Percentiles rank a stretch among this genome's conserved stretches.
Evolutionary conservation across 1,140 invertebrate species (phyloP).

Genomic region (Polyergus mexicanus): DNA sequence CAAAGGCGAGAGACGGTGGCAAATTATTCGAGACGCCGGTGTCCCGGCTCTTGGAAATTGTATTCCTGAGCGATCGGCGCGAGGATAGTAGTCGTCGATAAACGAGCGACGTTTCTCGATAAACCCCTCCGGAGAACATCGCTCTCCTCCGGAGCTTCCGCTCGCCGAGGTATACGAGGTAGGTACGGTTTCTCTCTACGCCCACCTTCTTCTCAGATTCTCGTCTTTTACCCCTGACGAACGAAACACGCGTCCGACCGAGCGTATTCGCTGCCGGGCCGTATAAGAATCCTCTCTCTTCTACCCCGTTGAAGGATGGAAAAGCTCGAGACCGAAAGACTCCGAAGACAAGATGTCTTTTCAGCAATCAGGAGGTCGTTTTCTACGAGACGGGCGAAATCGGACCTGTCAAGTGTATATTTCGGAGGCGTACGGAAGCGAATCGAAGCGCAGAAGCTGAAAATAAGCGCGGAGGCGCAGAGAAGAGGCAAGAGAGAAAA

Average conservation of each 20-base stretch:
- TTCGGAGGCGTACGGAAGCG: slow-evolving; percentile 39
- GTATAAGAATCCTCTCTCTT: slow-evolving; percentile 57
- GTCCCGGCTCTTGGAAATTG: slow-evolving; percentile 58
- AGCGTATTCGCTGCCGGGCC: slow-evolving; percentile 41
- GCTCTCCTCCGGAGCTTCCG: slow-evolving; percentile 51
- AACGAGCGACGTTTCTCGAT: slow-evolving; percentile 59
- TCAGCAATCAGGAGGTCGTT: slow-evolving; percentile 76
- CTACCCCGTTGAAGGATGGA: slow-evolving; percentile 10
- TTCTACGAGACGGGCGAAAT: slow-evolving; percentile 75
- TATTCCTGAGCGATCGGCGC: slow-evolving; percentile 56
- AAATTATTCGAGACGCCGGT: slow-evolving; percentile 52
- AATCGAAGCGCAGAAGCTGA: slow-evolving; percentile 51
- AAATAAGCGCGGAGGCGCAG: slow-evolving; percentile 58
- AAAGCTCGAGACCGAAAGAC: slow-evolving; percentile 31
- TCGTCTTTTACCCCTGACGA: slow-evolving; percentile 17
- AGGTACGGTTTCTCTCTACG: slow-evolving; percentile 76
- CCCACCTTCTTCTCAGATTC: slow-evolving; percentile 34
- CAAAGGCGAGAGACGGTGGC: slow-evolving; percentile 27
- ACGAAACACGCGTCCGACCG: slow-evolving; percentile 51
- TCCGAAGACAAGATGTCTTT: slow-evolving; percentile 68
- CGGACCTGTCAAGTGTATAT: slow-evolving; percentile 68
- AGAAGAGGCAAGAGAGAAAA: slow-evolving; percentile 12
- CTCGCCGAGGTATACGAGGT: slow-evolving; percentile 62
- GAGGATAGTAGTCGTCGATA: slow-evolving; percentile 33
- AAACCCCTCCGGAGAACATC: slow-evolving; percentile 72